phyloP scores from a whole-genome alignment of 2,113 vertebrate species.

The Nicator chloris region DNA sequence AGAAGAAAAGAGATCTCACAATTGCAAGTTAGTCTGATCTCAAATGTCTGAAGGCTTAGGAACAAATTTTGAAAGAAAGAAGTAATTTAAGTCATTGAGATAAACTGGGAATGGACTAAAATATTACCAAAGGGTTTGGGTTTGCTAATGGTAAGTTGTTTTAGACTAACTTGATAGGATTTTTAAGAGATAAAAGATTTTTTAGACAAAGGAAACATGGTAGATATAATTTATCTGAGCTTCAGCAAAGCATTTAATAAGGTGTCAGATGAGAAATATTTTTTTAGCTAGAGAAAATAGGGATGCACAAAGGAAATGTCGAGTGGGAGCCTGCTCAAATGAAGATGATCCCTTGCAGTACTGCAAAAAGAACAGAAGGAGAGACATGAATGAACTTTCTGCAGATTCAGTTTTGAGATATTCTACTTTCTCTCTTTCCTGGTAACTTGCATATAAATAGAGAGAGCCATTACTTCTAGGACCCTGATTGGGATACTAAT shows the following conservation, averaged over 20 bases:
- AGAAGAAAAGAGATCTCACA: background rate
- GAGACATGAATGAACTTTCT: background rate
- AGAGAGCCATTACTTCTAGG: background rate
- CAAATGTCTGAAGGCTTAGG: background rate
- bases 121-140: background rate
- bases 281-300: conserved; percentile 20
- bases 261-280: background rate
- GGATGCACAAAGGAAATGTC: background rate
- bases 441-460: background rate
- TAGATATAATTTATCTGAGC: conserved; percentile 24
- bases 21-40: background rate
- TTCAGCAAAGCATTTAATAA: conserved; percentile 44
- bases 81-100: background rate
- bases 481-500: background rate
- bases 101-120: background rate
- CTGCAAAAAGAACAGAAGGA: background rate
- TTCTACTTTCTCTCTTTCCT: background rate
- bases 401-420: background rate
- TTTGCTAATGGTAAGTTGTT: background rate
- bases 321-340: background rate
- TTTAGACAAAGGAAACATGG: conserved; percentile 28
- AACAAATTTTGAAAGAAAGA: conserved; percentile 12
- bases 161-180: background rate
- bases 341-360: background rate
- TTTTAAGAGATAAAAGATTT: conserved; percentile 23